These are phyloP conservation scores for Enteromius treurensis DNA, from an alignment of 2,797 vertebrate genomes.

Conservation along the genomic window DNA sequence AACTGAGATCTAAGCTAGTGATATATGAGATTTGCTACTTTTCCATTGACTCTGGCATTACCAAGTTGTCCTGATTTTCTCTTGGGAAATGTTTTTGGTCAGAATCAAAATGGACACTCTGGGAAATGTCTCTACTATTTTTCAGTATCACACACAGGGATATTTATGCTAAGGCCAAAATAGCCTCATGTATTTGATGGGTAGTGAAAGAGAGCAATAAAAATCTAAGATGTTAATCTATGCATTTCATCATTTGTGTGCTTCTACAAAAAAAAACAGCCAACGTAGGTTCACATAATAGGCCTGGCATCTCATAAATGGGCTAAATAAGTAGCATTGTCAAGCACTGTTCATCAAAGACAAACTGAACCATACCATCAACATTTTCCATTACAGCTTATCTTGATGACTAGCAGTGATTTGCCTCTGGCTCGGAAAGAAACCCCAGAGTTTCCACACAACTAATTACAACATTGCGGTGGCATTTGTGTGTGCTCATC, in stretches of 20 bases:
- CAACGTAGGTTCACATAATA: not conserved
- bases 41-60: not conserved
- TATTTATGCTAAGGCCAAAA: not conserved
- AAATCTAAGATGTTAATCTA: not conserved
- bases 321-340: not conserved
- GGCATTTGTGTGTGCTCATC: not conserved
- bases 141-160: not conserved
- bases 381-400: not conserved
- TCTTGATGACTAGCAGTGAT: not conserved
- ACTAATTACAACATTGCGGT: slow-evolving; percentile 10
- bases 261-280: not conserved
- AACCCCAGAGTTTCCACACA: not conserved
- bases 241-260: not conserved
- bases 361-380: slow-evolving; percentile 3
- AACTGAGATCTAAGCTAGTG: not conserved
- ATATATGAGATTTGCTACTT: not conserved
- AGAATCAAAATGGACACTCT: not conserved
- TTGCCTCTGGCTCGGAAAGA: not conserved
- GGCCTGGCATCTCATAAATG: not conserved
- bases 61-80: not conserved
- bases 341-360: not conserved
- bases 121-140: not conserved
- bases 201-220: not conserved
- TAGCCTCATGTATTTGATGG: not conserved
- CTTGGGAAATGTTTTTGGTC: not conserved